A percentile compares a stretch with the other conserved stretches of the same genome.
phyloP scores from a whole-genome alignment of 2,113 vertebrate species.

The Empidonax traillii region DNA sequence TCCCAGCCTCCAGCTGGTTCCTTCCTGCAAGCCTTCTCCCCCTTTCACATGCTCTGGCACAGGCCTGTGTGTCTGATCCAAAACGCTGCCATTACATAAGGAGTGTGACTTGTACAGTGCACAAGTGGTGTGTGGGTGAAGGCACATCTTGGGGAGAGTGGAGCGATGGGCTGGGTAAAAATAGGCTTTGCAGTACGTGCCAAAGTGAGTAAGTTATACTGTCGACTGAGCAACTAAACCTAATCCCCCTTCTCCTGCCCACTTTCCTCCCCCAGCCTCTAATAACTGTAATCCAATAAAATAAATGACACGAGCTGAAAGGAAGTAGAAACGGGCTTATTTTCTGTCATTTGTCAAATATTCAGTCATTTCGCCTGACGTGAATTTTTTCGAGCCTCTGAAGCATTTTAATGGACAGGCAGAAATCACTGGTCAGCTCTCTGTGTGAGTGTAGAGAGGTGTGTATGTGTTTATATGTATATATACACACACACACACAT shows the following conservation, averaged over 20 bases:
- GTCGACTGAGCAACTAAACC: conserved; percentile 10
- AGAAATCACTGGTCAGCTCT: background rate
- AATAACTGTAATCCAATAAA: conserved; percentile 44
- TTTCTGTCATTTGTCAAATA: background rate
- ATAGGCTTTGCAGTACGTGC: background rate
- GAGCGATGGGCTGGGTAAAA: conserved; percentile 35
- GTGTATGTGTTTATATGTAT: no score
- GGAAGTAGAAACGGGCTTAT: conserved; percentile 32
- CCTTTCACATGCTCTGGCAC: background rate
- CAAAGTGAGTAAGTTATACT: conserved; percentile 22
- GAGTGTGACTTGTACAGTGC: background rate
- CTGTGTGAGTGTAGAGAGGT: fast-evolving
- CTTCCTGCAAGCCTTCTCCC: background rate
- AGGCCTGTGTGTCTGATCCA: background rate
- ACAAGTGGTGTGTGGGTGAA: conserved; percentile 55
- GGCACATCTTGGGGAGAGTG: background rate
- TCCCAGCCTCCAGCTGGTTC: background rate
- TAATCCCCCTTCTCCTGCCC: conserved; percentile 8
- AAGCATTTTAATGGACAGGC: background rate
- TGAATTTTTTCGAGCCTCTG: background rate
- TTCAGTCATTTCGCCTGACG: background rate
- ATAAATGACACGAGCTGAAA: background rate
- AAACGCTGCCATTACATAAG: conserved; percentile 6
- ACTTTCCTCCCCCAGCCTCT: conserved; percentile 34
- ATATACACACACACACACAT: background rate